Evolutionary conservation across 2,888 invertebrate genomes (phyloP), one percentile per base, ranked within the genome.

Genomic region (Andrena fulva): DNA sequence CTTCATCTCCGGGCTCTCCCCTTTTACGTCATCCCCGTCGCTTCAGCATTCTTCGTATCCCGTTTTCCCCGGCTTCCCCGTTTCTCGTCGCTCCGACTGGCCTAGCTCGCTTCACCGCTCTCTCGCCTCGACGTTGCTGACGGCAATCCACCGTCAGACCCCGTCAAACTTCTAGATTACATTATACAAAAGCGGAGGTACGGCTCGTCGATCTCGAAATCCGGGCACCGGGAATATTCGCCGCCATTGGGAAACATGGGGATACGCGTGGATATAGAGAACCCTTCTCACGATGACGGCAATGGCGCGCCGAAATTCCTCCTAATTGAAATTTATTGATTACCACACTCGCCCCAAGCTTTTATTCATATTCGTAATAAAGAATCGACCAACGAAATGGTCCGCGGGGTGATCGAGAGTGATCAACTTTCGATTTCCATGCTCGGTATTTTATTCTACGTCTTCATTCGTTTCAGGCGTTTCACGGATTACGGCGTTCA

Each of bases 121-220:
- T 50, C 77, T 67, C 69, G 42, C 4, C 33, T 59, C 74, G 27
- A 8, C 66, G 69, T 16, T 24, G 33, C 56, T 33, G 80, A 77
- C 63, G 85, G 73, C 80, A 80, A 85, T 79, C 82, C 82, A 71
- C 77, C 86, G 85, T 85, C 84, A 85, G 87, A 82, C 72, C 89
- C 89, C 87, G 91, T 92, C 92, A 92, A 92, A 92, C 91, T 92
- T 92, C 83, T 87, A 90, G 91, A 92, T 92, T 93, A 91, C 91
- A 91, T 93, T 91, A 92, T 92, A 91, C 90, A 91, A 92, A 91
- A 91, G 90, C 89, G 85, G 84, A 88, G 91, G 90, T 90, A 90
- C 90, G 86, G 86, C 84, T 83, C 87, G 87, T 87, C 89, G 77
- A 87, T 87, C 86, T 85, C 84, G 85, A 76, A 75, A 79, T 76